A percentile compares a stretch with the other conserved stretches of the same genome.
These are phyloP conservation scores for Pipistrellus nathusii DNA, from an alignment of 2,797 vertebrate species.

Conservation along the genomic window DNA sequence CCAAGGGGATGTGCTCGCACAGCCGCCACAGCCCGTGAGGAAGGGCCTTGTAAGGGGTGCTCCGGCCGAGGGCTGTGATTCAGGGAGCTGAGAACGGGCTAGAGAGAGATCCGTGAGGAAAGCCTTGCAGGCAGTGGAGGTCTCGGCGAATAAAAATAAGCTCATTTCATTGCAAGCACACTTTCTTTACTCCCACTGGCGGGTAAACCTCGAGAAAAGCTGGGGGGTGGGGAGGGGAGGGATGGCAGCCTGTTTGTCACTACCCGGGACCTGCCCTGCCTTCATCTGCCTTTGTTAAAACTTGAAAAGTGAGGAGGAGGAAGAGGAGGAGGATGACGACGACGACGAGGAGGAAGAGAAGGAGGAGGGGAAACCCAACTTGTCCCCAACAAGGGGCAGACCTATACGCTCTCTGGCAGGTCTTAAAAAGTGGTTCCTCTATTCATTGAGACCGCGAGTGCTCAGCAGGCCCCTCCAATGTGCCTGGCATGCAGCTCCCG, in stretches of 20 bases:
- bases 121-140: neutral
- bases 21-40: neutral
- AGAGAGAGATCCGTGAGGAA: neutral
- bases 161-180: neutral
- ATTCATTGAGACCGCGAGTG: neutral
- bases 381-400: neutral
- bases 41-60: neutral
- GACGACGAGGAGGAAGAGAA: too few species aligned
- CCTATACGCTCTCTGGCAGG: neutral
- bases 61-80: neutral
- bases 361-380: neutral
- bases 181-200: neutral
- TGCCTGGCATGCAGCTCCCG: neutral
- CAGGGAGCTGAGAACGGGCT: neutral
- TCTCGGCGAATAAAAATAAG: too few species aligned
- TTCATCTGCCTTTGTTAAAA: neutral
- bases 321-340: neutral
- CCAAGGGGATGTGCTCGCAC: neutral
- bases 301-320: neutral
- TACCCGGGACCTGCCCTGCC: neutral
- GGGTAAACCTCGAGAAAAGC: accelerated
- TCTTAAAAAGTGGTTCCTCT: neutral
- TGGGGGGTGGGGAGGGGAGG: neutral
- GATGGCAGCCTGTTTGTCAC: neutral
- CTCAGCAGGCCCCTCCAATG: neutral